phyloP scores from a whole-genome alignment of 2,888 invertebrate genomes.

The Mythimna impura region DNA sequence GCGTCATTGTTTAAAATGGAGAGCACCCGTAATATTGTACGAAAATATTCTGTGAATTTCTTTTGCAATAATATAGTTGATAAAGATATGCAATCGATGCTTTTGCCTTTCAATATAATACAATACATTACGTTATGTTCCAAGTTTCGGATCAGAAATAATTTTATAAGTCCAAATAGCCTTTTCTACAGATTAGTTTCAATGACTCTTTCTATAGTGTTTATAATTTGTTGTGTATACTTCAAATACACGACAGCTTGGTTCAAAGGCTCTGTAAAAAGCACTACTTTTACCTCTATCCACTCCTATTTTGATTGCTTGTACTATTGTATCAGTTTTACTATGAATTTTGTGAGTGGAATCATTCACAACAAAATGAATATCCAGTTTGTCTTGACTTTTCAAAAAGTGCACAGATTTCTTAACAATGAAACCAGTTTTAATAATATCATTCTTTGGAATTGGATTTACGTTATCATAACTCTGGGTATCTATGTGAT shows the following conservation, averaged over 20 bases:
- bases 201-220: not conserved
- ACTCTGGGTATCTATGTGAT: not conserved
- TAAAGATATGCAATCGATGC: not conserved
- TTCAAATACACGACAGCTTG: too few species aligned
- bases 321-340: not conserved
- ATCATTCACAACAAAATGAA: conserved; percentile 1
- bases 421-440: not conserved
- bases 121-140: not conserved
- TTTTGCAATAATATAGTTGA: not conserved
- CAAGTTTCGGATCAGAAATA: not conserved
- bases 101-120: not conserved
- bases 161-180: not conserved
- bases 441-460: conserved; percentile 2
- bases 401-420: conserved; percentile 29
- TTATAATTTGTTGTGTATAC: not conserved
- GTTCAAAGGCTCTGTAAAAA: too few species aligned
- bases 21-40: too few species aligned
- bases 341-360: conserved; percentile 1
- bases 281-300: too few species aligned
- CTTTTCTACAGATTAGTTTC: not conserved
- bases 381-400: not conserved
- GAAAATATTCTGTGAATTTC: not conserved
- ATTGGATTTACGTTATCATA: not conserved
- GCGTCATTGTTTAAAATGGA: too few species aligned
- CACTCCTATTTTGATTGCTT: not conserved